Conservation (phyloP, 2,113 vertebrate species). For the Protobothrops mucrosquamatus region DNA sequence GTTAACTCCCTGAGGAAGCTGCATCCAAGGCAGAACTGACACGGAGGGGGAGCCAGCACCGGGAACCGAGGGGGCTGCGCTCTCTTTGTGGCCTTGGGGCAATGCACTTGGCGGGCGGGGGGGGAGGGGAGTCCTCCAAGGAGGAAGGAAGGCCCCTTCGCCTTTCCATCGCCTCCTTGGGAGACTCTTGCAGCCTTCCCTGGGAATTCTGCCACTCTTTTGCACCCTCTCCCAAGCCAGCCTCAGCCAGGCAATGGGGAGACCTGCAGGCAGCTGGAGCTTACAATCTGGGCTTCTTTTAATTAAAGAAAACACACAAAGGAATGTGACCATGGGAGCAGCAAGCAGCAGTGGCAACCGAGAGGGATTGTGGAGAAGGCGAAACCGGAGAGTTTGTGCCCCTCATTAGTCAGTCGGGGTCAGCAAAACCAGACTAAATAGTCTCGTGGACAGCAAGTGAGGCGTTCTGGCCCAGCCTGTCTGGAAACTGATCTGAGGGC, state of each 20-base stretch:
- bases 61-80: background rate
- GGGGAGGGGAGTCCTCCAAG: too few species aligned
- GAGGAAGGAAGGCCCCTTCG: background rate
- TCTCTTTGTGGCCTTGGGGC: background rate
- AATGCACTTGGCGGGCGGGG: background rate
- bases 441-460: slow-evolving; percentile 69
- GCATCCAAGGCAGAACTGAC: background rate
- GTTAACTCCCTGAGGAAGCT: background rate
- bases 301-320: background rate
- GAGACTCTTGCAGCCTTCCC: background rate
- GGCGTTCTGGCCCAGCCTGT: slow-evolving; percentile 60
- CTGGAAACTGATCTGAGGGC: slow-evolving; percentile 72
- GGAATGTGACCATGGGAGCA: too few species aligned
- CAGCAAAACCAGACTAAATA: slow-evolving; percentile 86
- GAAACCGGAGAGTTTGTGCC: slow-evolving; percentile 73
- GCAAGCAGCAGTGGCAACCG: background rate
- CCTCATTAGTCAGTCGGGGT: slow-evolving; percentile 74
- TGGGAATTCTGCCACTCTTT: background rate
- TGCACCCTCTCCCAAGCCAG: background rate
- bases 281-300: background rate
- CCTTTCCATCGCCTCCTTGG: background rate
- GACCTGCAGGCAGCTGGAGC: background rate
- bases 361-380: background rate
- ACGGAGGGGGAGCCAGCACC: background rate
- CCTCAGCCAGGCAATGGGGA: background rate